These are phyloP conservation scores for Pelmatolapia mariae DNA, from an alignment of 2,113 vertebrate species.

Conservation along the genomic window DNA sequence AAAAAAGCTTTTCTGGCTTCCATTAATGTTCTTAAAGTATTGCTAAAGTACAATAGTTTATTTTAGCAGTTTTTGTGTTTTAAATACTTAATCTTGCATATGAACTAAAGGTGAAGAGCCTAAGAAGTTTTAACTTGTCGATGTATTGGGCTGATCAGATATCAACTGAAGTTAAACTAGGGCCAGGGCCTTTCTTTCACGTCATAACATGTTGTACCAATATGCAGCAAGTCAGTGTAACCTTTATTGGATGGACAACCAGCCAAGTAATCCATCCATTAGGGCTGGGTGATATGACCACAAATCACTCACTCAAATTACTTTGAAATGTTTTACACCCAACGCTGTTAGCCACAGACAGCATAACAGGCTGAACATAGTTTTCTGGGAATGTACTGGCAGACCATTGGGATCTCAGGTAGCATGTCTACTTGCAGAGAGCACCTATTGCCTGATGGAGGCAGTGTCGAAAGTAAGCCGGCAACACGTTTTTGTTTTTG, in stretches of 20 bases:
- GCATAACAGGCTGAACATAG: too few relatives aligned
- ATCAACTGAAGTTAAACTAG: background rate
- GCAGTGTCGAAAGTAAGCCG: background rate
- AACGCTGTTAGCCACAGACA: too few relatives aligned
- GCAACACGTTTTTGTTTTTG: background rate
- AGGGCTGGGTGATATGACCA: background rate
- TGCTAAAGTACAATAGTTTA: background rate
- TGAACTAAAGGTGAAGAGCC: background rate
- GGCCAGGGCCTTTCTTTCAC: background rate
- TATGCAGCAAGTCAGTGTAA: background rate
- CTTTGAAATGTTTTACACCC: too few relatives aligned
- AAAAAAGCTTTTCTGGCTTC: background rate
- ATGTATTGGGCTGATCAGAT: background rate
- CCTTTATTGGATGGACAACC: background rate
- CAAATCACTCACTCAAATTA: background rate
- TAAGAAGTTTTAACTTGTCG: background rate
- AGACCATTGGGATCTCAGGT: background rate
- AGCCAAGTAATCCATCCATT: background rate
- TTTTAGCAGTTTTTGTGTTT: background rate
- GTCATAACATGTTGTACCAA: background rate
- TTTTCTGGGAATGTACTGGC: background rate
- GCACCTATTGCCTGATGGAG: background rate
- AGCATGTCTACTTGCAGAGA: background rate
- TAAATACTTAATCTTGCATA: background rate
- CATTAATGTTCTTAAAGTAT: background rate